Evolutionary conservation across 1,140 invertebrate species (phyloP).

Genomic region (Monomorium pharaonis): DNA sequence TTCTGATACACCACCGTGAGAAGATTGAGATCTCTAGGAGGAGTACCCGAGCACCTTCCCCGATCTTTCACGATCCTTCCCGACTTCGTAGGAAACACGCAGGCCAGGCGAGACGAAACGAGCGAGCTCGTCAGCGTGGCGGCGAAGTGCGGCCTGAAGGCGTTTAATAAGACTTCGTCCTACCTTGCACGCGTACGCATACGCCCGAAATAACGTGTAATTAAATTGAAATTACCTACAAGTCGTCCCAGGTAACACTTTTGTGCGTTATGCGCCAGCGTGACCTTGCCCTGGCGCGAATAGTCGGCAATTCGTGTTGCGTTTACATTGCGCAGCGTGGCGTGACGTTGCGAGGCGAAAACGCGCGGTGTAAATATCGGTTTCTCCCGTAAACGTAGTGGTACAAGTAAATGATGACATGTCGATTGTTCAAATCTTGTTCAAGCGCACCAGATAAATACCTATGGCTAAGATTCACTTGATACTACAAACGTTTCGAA

Average conservation of each 20-base stretch:
- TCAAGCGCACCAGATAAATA: background rate
- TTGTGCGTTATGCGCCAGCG: conserved; percentile 13
- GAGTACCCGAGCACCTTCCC: background rate
- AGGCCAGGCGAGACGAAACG: conserved; percentile 19
- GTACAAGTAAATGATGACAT: no score
- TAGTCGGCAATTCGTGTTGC: conserved; percentile 11
- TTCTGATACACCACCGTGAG: background rate
- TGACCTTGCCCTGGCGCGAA: background rate
- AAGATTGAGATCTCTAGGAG: conserved; percentile 30
- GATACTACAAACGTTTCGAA: no score
- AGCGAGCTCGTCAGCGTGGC: conserved; percentile 25
- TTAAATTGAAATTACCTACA: conserved; percentile 82
- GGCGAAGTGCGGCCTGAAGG: conserved; percentile 72
- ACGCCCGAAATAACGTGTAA: conserved; percentile 80
- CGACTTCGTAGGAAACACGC: background rate
- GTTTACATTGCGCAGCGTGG: background rate
- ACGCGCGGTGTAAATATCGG: background rate
- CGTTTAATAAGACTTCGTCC: conserved; percentile 79
- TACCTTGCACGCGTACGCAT: background rate
- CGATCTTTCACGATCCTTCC: conserved; percentile 15
- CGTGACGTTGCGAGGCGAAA: background rate
- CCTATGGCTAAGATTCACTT: no score
- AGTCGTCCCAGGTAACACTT: conserved; percentile 46
- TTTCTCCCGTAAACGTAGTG: background rate
- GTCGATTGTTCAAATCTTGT: background rate